phyloP scores from a whole-genome alignment of 2,113 vertebrate genomes.

The Porphyrio hochstetteri region DNA sequence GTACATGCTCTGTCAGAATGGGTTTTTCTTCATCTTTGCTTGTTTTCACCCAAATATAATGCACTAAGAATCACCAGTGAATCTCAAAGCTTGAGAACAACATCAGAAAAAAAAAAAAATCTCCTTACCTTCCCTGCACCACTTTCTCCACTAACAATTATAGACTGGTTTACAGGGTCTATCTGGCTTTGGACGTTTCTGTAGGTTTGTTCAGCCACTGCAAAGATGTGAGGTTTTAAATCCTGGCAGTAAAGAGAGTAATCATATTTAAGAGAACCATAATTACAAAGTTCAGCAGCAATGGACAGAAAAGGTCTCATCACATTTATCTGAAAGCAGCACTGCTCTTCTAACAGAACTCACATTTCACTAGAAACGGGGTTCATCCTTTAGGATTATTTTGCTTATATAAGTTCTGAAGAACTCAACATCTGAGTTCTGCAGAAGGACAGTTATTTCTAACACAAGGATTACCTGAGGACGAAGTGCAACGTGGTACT shows the following conservation, averaged over 20 bases:
- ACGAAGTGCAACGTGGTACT: constrained; percentile 84
- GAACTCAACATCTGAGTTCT: neutral
- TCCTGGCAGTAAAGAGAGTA: constrained; percentile 77
- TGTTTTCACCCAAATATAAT: neutral
- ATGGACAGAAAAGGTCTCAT: neutral
- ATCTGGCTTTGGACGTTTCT: constrained; percentile 88
- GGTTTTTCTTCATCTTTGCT: neutral
- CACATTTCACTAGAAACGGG: neutral
- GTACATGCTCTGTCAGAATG: neutral
- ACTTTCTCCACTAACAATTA: constrained; percentile 96
- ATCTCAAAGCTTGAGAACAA: neutral
- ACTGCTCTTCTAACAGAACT: neutral
- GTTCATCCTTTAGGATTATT: neutral
- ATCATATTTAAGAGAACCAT: neutral
- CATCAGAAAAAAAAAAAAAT: neutral
- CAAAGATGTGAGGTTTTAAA: constrained; percentile 92
- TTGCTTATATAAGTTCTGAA: neutral
- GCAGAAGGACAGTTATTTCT: neutral
- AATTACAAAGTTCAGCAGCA: neutral
- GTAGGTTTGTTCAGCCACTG: constrained; percentile 92
- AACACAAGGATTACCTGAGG: constrained; percentile 82
- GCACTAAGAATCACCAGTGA: neutral
- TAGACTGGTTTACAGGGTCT: constrained; percentile 88
- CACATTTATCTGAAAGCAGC: neutral
- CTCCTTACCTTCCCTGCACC: constrained; percentile 93